Evolutionary conservation across 2,113 vertebrate genomes (phyloP), one percentile per base, ranked within the genome.

Genomic region (Muntiacus reevesi): DNA sequence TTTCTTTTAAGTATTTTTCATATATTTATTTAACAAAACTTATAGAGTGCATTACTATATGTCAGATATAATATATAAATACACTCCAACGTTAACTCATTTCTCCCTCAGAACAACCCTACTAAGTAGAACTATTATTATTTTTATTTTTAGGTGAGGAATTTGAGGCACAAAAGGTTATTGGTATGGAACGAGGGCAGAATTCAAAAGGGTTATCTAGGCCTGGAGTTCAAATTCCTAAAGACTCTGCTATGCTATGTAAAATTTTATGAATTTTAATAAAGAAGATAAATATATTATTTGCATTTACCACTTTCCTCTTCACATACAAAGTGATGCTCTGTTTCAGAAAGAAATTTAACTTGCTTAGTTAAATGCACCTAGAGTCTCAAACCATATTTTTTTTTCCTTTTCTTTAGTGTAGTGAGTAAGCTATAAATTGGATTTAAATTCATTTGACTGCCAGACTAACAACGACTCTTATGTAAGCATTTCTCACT

Each of bases 391-490:
- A 95, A 96, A 90, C 25, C 16, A 57, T 52, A 45, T 27, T 59
- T 87, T 55, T 55, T 74, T 74, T 74, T 81, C 40, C 7, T 88
- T 96, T 91, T 84, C 10, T 33, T 76, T 62, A 15, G 9, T 81
- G 27, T 45, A 62, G n/a, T 76, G 64, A 82, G 62, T 78, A 88
- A 92, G 50, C 45, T 82, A 50, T 11, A 88, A 60, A 82, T 86
- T 57, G 16, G n/a, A 84, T 90, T 95, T 87, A 95, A 96, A 95
- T 52, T 45, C 86, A 74, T 27, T 87, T 89, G 85, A 5, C 27
- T 81, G 5, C 13, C 7, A 88, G 40, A 57, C 17, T 64, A 54
- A 92, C 17, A 95, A 14, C 71, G 47, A 59, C 7, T 62, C 45
- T 91, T 79, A 7, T 15, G 33, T 83, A 33, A 21, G 16, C 71